Evolutionary conservation across 2,797 vertebrate species (phyloP), one percentile per base, ranked within the genome.

Genomic region (Bovichtus diacanthus): DNA sequence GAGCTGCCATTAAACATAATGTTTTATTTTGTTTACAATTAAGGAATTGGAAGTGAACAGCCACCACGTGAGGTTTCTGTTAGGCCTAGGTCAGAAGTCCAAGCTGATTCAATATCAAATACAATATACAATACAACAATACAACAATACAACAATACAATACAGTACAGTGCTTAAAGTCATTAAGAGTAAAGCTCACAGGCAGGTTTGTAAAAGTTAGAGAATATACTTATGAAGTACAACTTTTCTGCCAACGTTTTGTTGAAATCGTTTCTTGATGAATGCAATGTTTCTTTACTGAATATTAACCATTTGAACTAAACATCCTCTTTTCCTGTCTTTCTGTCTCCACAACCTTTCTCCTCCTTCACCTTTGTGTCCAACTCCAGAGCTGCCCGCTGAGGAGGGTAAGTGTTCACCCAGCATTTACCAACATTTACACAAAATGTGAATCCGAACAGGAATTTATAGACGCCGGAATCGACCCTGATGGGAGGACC

Each of bases 321-420:
- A 88, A 38, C 9, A 1, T 51, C 9, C 61, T 67, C 53, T 74
- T 72, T 53, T 19, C 5, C 5, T 69, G 10, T 80, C 44, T 75
- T 39, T 78, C 62, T 79, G 2, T 70, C 39, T 74, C 31, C 4
- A 9, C 34, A 27, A 19, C 25, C 41, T 29, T 74, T 64, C 47
- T 36, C 58, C 49, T 76, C 55, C 15, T 41, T 59, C 53, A 53
- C 64, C 29, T 66, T 47, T 60, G 47, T 64, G 47, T 73, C 72
- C 51, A 16, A 63, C 83, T 61, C 27, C 90, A 96, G 95, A 95
- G 92, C 89, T 96, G 84, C 95, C 95, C 6, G 95, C 95, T 88
- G 94, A 95, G 85, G 94, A 95, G 87, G 95, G 95, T 96, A 70
- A 89, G 93, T 92, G 25, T 73, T 74, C 18, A 49, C 49, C 27